Base-by-base conservation (phyloP, 2,888 invertebrate genomes). In the Sinhomidia bicolor region DNA sequence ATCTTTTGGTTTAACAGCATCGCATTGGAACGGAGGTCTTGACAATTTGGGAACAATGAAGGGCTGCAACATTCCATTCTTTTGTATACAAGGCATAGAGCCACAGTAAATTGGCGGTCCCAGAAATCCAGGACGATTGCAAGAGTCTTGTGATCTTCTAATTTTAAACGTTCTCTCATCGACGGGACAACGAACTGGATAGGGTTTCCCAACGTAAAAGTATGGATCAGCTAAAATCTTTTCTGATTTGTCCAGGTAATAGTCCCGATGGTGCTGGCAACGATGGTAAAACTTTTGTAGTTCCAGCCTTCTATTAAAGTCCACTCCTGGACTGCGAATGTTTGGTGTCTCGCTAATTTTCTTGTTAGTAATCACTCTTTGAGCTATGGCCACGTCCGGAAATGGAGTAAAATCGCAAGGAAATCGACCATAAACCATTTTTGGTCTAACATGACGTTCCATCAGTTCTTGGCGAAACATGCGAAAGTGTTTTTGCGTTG, bases 91-190 rank as follows among this genome's bases (percentile, higher is more conserved):
- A n/a, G 90, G 89, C 89, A 92, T 89, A 9, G 88, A 79, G 26
- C 80, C 76, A 84, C 91, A 91, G 36, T 90, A 80, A 1, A 88
- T 20, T 4, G 90, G 89, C 23, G 91, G 88, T 23, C 92, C 92
- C 29, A 91, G 20, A 65, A 89, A 91, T 32, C 89, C 83, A 0
- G 90, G 89, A 3, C 44, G 51, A 44, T 90, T 89, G 78, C 91
- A 92, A 36, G 57, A 41, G 51, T 91, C 91, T 62, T 83, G 71
- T 36, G 81, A 82, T 20, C 89, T 71, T 47, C 83, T 41, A 36
- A 91, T 90, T 80, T 92, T 92, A 84, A 92, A 92, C n/a, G 76
- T 81, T 74, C 92, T 91, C 85, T 92, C 92, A 80, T 91, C 92
- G 7, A 89, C 91, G 17, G 91, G 90, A 84, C 92, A 92, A 1